Evolutionary conservation across 2,888 invertebrate genomes (phyloP).

Genomic region (Linyphia triangularis): DNA sequence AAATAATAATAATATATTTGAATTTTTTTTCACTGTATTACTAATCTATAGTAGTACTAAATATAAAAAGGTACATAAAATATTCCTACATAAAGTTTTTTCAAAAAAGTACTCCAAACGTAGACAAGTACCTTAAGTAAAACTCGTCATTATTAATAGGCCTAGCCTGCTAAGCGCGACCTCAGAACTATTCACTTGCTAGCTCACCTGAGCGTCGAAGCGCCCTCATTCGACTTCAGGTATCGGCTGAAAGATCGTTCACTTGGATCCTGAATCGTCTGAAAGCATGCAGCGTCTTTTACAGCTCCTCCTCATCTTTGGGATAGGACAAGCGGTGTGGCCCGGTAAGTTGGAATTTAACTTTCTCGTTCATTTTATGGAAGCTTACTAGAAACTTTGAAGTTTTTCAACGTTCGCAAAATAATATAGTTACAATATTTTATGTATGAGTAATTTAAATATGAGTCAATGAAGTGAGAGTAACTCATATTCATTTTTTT

Average conservation of each 20-base stretch:
- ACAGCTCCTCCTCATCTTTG: conserved; percentile 40
- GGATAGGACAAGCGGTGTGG: not conserved
- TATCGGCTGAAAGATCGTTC: not conserved
- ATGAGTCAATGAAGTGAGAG: not conserved
- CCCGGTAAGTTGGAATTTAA: conserved; percentile 16
- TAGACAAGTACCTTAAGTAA: not conserved
- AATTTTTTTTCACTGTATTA: not conserved
- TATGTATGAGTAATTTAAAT: not conserved
- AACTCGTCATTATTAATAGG: not conserved
- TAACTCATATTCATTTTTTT: not conserved
- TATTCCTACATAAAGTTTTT: not conserved
- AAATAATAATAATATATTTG: not conserved
- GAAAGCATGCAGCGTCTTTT: conserved; percentile 8
- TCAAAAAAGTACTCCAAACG: not conserved
- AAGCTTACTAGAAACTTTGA: not conserved
- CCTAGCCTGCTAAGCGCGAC: not conserved
- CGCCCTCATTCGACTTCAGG: not conserved
- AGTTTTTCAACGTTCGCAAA: not conserved
- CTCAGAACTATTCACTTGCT: conserved; percentile 2
- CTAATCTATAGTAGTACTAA: not conserved
- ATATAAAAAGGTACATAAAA: too few species aligned
- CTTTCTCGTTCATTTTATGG: not conserved
- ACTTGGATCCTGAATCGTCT: conserved; percentile 15
- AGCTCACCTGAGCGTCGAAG: conserved; percentile 1
- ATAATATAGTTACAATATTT: not conserved